Percentiles rank a stretch among this genome's conserved stretches.
Conservation (phyloP, 2,888 invertebrate genomes). For the Trachelus iudaicus region DNA sequence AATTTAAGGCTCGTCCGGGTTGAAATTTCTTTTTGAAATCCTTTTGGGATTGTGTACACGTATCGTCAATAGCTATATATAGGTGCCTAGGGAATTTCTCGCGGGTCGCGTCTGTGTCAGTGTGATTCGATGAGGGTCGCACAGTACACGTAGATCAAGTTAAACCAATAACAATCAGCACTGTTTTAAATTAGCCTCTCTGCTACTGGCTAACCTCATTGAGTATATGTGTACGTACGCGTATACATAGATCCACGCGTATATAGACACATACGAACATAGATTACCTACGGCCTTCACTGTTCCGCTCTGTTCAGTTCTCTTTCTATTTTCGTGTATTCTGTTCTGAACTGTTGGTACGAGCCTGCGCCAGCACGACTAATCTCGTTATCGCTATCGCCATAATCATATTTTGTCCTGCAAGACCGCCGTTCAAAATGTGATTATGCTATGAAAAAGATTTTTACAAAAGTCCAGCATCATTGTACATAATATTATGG, state of each 20-base stretch:
- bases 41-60: neutral
- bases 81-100: neutral
- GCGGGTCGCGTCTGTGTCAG: neutral
- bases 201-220: neutral
- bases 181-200: slow-evolving; percentile 31
- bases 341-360: neutral
- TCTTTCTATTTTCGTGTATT: neutral
- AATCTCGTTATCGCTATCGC: slow-evolving; percentile 53
- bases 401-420: slow-evolving; percentile 53
- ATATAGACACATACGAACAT: neutral
- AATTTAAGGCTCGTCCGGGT: neutral
- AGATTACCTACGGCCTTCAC: neutral
- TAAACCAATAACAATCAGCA: slow-evolving; percentile 30
- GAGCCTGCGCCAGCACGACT: slow-evolving; percentile 41
- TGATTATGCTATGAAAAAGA: slow-evolving; percentile 37
- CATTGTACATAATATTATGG: neutral
- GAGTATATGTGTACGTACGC: neutral
- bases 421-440: slow-evolving; percentile 41
- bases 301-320: no score
- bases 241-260: neutral
- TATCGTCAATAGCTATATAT: neutral
- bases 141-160: slow-evolving; percentile 10
- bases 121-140: neutral
- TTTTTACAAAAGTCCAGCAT: neutral
- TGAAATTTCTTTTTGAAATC: neutral